Base-by-base conservation (phyloP, 2,797 vertebrate species). In the Syngnathus rostellatus region DNA sequence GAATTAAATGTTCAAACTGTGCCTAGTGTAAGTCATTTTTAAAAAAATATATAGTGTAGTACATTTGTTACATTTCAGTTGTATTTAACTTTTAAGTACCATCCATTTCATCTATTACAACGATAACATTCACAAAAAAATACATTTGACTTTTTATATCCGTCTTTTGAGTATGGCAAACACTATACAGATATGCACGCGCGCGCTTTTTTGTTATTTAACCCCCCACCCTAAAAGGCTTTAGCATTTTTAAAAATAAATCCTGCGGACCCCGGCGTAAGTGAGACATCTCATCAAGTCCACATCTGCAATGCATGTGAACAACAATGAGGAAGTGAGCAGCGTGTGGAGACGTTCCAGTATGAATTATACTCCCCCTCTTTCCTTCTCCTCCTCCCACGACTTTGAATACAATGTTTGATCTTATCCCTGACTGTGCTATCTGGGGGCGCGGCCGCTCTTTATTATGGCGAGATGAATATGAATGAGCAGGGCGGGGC, bases 381-480 rank as follows among this genome's bases (percentile, higher is more conserved):
- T 80, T 88, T 85, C 59, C 3, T 43, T 41, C 12, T 43, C 58
- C 19, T 4, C 23, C 58, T 41, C 58, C 41, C 60, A 80, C 21
- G 6, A 45, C 14, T 62, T 62, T 25, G 73, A 86, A 79, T 80
- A 75, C 66, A 74, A 78, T 72, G 82, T 87, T 87, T 87, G 85
- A 89, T 89, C 85, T 87, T 62, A 64, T 84, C 75, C 60, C 74
- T 69, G 77, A 72, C 79, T 82, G 77, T 31, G 48, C 77, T 66
- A 76, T 81, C 78, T 55, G 68, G 82, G 84, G 87, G 85, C 65
- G 65, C 76, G 81, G 80, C 72, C 75, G 69, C 75, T 83, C 45
- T 62, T 45, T 81, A 86, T 87, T 86, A 89, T 83, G 77, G 72
- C 2, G 40, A 43, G 64, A 83, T 87, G 80, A 88, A 89, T 89